phyloP scores from a whole-genome alignment of 2,113 vertebrate species.

The Ochotona princeps region DNA sequence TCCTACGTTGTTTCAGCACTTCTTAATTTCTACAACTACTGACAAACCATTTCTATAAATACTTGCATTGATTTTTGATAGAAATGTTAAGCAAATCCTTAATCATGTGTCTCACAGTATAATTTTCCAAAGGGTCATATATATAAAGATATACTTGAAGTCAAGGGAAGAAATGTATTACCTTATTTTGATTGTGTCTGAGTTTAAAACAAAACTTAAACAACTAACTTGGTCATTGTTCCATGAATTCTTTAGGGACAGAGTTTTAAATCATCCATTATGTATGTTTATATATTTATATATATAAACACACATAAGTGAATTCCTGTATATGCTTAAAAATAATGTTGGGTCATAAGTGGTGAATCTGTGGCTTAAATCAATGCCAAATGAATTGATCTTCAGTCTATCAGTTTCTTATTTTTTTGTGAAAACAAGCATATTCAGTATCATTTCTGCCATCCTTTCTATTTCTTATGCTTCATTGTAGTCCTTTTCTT shows the following conservation, averaged over 20 bases:
- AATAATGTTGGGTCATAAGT: not conserved
- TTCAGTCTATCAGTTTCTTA: conserved; percentile 2
- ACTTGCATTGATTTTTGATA: conserved; percentile 26
- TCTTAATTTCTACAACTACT: not conserved
- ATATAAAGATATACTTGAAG: not conserved
- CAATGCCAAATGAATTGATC: not conserved
- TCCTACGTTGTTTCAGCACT: not conserved
- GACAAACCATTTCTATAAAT: not conserved
- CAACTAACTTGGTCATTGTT: conserved; percentile 24
- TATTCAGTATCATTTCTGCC: not conserved
- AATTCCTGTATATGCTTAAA: not conserved
- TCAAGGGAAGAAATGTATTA: conserved; percentile 28
- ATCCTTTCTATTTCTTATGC: not conserved
- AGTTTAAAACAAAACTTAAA: conserved; percentile 45
- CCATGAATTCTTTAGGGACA: not conserved
- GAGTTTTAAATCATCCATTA: not conserved
- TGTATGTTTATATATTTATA: not conserved
- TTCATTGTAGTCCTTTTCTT: not conserved
- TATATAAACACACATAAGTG: no score
- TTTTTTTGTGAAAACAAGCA: conserved; percentile 23
- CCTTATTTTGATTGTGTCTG: conserved; percentile 51
- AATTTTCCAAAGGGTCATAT: not conserved
- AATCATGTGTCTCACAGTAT: not conserved
- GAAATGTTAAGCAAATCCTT: conserved; percentile 23
- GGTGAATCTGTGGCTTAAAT: not conserved